Base-by-base conservation (phyloP, 2,888 invertebrate species). In the Xanthia icteritia region DNA sequence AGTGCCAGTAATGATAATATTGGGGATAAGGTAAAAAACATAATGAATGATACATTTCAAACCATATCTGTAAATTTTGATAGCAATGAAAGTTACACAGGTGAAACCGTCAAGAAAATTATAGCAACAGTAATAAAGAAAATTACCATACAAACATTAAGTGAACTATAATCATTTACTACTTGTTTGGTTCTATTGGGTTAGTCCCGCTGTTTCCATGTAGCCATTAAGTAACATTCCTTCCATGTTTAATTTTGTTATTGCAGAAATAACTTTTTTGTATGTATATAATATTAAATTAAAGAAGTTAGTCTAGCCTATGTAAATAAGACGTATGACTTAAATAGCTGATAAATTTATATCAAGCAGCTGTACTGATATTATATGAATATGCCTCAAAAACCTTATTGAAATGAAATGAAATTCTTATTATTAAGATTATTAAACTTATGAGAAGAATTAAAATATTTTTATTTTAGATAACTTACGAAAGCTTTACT, bases 11-110 rank as follows among this genome's bases (percentile, higher is more conserved):
- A 86, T 75, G 83, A 79, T 73, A 87, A 89, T 82, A 73, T 90
- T 72, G 88, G 88, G 79, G 90, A 85, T 61, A 92, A 90, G 88
- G 81, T 94, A 15, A 96, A 96, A 90, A 88, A 87, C 82, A 92
- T 96, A 69, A 96, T 96, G 95, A 96, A 96, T 92, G 91, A 93
- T 77, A 94, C 94, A 89, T 96, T 92, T 85, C 94, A 92, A 89
- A 90, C 92, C 20, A 91, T 96, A 83, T 92, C 94, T 74, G 80
- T 83, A 42, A 94, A 94, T 87, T 95, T 96, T 88, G 91, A 93
- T 72, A 89, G 89, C 81, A 83, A 89, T 76, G 88, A 91, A 79
- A 85, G 66, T 51, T 96, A 96, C 83, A 84, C 91, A 60, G 96
- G 96, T 64, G 91, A 92, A 81, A 81, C 77, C 72, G 87, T 96